These are phyloP conservation scores for Brachypalpus laphriformis DNA, from an alignment of 2,888 invertebrate genomes.

Conservation along the genomic window DNA sequence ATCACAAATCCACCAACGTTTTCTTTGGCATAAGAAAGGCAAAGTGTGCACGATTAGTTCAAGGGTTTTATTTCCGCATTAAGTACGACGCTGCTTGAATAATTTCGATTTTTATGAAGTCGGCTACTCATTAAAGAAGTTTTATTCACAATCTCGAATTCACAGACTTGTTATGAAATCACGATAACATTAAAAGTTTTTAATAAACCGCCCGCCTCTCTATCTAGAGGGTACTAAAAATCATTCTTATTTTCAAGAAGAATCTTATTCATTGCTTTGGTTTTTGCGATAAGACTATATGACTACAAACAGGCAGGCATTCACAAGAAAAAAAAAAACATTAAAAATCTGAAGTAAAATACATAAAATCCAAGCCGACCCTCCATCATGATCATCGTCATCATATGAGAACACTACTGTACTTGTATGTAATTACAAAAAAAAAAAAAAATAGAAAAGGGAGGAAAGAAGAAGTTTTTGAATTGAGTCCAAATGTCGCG, in stretches of 20 bases:
- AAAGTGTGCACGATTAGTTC: no score
- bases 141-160: background rate
- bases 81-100: no score
- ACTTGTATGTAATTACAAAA: slow-evolving; percentile 33
- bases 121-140: no score
- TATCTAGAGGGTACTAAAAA: slow-evolving; percentile 31
- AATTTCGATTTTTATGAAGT: no score
- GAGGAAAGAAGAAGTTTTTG: slow-evolving; percentile 37
- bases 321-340: slow-evolving; percentile 1
- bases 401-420: slow-evolving; percentile 29
- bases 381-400: slow-evolving; percentile 45
- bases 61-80: no score
- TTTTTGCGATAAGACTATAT: slow-evolving; percentile 53
- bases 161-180: slow-evolving; percentile 27
- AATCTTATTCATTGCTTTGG: slow-evolving; percentile 36
- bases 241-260: slow-evolving; percentile 17
- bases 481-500: slow-evolving; percentile 69
- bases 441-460: slow-evolving; percentile 14
- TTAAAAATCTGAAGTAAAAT: slow-evolving; percentile 15
- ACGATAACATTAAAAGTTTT: slow-evolving; percentile 23
- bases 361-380: slow-evolving; percentile 28
- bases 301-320: background rate
- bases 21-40: no score
- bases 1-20: no score
- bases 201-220: slow-evolving; percentile 11